Percentiles rank a stretch among this genome's conserved stretches.
These are phyloP conservation scores for Melipona beecheii DNA, from an alignment of 2,888 invertebrate species.

Conservation along the genomic window DNA sequence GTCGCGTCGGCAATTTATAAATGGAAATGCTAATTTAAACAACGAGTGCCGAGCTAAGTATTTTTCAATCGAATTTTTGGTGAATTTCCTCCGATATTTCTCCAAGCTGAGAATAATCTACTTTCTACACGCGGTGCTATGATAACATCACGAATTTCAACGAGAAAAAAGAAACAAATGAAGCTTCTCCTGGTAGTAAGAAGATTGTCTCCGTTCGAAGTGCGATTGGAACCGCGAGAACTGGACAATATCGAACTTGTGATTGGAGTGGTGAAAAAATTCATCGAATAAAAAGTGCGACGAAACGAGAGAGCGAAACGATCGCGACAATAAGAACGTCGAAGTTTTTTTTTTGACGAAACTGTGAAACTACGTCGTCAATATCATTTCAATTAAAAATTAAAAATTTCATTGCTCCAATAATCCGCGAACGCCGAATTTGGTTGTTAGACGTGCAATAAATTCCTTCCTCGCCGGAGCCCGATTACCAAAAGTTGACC, in stretches of 20 bases:
- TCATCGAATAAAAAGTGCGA: not conserved
- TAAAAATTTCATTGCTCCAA: not conserved
- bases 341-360: not conserved
- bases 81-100: not conserved
- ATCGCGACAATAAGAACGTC: not conserved
- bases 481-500: constrained; percentile 14
- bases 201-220: not conserved
- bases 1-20: not conserved
- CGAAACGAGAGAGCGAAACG: not conserved
- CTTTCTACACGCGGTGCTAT: not conserved
- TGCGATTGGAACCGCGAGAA: not conserved
- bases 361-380: not conserved
- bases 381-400: not conserved
- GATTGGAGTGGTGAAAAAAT: not conserved
- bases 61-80: not conserved
- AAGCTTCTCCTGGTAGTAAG: not conserved
- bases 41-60: too few species aligned
- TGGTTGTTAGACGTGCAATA: not conserved
- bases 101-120: not conserved
- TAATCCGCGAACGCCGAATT: too few species aligned
- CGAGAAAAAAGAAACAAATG: not conserved
- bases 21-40: too few species aligned
- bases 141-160: not conserved
- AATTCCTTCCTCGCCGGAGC: constrained; percentile 6
- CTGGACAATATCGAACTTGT: constrained; percentile 10